Evolutionary conservation across 2,888 invertebrate genomes (phyloP), one percentile per base, ranked within the genome.

Genomic region (Diogma glabrata): DNA sequence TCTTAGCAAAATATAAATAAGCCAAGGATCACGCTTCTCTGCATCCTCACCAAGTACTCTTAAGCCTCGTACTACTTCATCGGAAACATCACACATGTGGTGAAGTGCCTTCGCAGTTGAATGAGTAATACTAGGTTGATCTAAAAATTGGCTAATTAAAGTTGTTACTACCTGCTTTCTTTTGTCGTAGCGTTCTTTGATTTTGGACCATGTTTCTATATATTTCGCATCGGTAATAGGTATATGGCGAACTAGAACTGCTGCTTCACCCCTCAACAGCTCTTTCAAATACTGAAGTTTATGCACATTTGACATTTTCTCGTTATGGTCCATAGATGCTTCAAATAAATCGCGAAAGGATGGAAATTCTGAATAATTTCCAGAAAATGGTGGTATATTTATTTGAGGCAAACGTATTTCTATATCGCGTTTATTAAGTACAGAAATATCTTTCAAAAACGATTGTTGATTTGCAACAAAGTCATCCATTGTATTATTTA

Each of bases 181-280:
- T 9, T 49, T 49, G 16, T 49, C 49, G 14, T 49, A 49, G 20
- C 49, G 10, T 24, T 9, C 16, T 3, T 30, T 12, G 4, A 49
- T n/a, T 38, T 36, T 49, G 4, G 22, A 14, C 23, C 38, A 23
- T 14, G 49, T 38, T 24, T 49, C 23, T 10, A 2, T 8, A 38
- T 38, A 49, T 14, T 38, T 49, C 8, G 14, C 22, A 14, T 49
- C 49, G 4, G 23, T 49, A 12, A 24, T 24, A 6, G 6, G 16
- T 1, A 38, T 3, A 24, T 49, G 38, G 5, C 22, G 36, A 3
- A 38, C 17, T 8, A 38, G 9, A n/a, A 14, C 12, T 4, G 14
- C n/a, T 14, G 49, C 36, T 24, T 49, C 49, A 10, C 38, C 49
- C 24, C 23, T 49, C 8, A 49, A 17, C 8, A 22, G 5, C 2